Evolutionary conservation across 2,113 vertebrate genomes (phyloP), one percentile per base, ranked within the genome.

Genomic region (Rana temporaria): DNA sequence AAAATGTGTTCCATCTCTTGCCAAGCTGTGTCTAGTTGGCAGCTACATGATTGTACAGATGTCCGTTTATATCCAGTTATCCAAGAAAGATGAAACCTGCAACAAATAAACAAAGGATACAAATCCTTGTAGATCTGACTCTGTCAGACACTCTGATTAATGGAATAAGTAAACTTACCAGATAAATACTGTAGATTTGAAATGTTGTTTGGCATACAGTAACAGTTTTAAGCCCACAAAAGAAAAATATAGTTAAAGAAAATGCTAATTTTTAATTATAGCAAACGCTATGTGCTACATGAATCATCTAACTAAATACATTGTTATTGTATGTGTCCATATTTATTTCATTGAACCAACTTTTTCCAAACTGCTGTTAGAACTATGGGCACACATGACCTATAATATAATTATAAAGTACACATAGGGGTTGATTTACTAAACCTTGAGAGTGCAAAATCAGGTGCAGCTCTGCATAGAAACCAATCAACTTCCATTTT

Each of bases 61-160:
- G 59, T 53, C 42, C 71, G 85, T 86, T 85, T 79, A 53, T 85
- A 76, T 84, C 64, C 83, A 76, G 42, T 77, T 85, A 4, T 85
- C 74, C 77, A 84, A 84, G 52, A 30, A 20, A 71, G 48, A 15
- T 8, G 78, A 42, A 87, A 83, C 81, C 81, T 84, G 57, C 52
- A 82, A 0, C 0, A 79, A 32, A 12, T 84, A 80, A 69, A 85
- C 17, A 64, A 82, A 76, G 85, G 15, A 14, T 80, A 18, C 85
- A 69, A 63, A 75, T 75, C 24, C 24, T 56, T 72, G 26, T 12
- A 72, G 53, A 56, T 72, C 55, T 59, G 24, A 32, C 17, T 73
- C 11, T 59, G 30, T 14, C 55, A 34, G 55, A 56, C 55, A 20
- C 5, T 34, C 24, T 73, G 70, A 73, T 15, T n/a, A 34, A 73